Evolutionary conservation across 2,888 invertebrate genomes (phyloP), one percentile per base, ranked within the genome.

Genomic region (Epinotia brunnichana): DNA sequence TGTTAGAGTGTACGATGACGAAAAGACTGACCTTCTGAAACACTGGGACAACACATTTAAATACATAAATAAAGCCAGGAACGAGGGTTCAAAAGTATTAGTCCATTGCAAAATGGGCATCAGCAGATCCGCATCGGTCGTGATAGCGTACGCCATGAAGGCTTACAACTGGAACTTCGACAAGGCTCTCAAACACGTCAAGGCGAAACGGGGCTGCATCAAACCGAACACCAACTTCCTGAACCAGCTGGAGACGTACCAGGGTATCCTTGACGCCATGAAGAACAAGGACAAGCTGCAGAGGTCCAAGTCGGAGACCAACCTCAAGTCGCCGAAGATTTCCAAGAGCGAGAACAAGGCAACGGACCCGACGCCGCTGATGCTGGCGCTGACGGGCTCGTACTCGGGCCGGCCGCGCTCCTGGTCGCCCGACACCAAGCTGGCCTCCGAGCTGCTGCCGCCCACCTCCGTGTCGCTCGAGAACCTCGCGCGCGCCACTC

Each of bases 41-140:
- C 97, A 99, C 89, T 99, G 99, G 99, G 99, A 99, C 89, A 96
- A 98, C 86, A 99, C 99, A 64, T 99, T 96, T 93, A 98, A 97
- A 88, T 99, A 99, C 93, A 99, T 99, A 85, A 96, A 96, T 78
- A 96, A 97, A 90, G 99, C 99, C 69, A 96, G 96, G 88, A 96
- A 96, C 81, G 96, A 97, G 83, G 97, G 97, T 70, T 98, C 97
- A 72, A 98, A 98, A 91, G 98, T 99, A 71, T 94, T 99, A 81
- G 99, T 99, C 66, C 99, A 99, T 90, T 99, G 99, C 90, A 99
- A 99, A 94, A 99, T 99, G 98, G 99, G 99, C 29, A 98, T 99
- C 75, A 99, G 99, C 88, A 95, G 99, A 77, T 99, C 99, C 29
- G 99, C 99, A 5, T 99, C 99, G 2, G 99, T 99, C 35, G 99